phyloP scores from a whole-genome alignment of 2,113 vertebrate species.

The Dicentrarchus labrax region DNA sequence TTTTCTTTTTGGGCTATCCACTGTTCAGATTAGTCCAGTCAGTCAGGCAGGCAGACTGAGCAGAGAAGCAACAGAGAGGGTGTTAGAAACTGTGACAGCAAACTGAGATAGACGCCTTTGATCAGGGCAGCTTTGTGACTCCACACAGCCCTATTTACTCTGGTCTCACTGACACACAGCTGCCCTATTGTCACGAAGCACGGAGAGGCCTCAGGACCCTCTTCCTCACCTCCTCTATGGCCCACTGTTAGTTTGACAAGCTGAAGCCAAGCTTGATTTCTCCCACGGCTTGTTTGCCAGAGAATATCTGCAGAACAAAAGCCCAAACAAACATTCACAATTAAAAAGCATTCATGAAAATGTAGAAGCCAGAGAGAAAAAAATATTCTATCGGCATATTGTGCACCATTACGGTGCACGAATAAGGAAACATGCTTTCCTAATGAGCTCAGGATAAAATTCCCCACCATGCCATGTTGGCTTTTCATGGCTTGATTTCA shows the following conservation, averaged over 20 bases:
- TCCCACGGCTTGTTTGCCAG: slow-evolving; percentile 65
- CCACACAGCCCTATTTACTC: slow-evolving; percentile 73
- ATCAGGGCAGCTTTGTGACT: slow-evolving; percentile 70
- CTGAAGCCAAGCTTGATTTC: slow-evolving; percentile 62
- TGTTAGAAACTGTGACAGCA: slow-evolving; percentile 57
- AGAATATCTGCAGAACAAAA: slow-evolving; percentile 53
- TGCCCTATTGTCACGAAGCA: slow-evolving; percentile 60
- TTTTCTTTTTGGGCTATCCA: slow-evolving; percentile 35
- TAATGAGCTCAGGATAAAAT: slow-evolving; percentile 83
- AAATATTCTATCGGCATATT: slow-evolving; percentile 67
- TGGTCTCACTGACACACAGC: slow-evolving; percentile 67
- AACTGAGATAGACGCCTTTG: slow-evolving; percentile 70
- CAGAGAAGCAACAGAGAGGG: slow-evolving; percentile 50
- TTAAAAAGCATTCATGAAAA: slow-evolving; percentile 64
- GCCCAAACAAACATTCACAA: slow-evolving; percentile 59
- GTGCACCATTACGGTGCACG: slow-evolving; percentile 46
- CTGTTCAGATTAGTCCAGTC: slow-evolving; percentile 34
- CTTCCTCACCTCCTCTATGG: slow-evolving; percentile 66
- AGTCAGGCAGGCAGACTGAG: slow-evolving; percentile 37
- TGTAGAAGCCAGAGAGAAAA: slow-evolving; percentile 22
- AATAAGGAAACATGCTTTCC: slow-evolving; percentile 64
- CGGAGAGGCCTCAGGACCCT: slow-evolving; percentile 57
- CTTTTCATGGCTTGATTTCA: slow-evolving; percentile 82
- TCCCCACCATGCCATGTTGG: slow-evolving; percentile 72
- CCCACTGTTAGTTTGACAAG: slow-evolving; percentile 66